Conservation (phyloP, 2,797 vertebrate species). For the Gobio occitaniae region DNA sequence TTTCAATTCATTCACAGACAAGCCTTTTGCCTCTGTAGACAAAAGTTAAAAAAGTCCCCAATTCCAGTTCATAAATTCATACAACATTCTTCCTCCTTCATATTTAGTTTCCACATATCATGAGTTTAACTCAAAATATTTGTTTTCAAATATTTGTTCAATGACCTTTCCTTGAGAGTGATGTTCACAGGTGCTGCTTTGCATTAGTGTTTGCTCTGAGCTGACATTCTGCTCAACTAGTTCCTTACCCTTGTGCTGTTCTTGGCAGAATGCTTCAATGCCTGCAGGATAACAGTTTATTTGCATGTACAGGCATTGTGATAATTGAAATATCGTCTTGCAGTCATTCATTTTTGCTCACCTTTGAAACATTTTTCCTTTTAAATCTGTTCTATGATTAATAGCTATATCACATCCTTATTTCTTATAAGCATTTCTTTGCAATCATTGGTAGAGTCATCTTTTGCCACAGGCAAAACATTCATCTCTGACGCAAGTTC, state of each 20-base stretch:
- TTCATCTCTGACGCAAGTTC: neutral
- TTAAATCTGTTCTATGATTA: neutral
- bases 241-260: neutral
- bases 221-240: neutral
- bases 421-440: neutral
- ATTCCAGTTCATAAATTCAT: neutral
- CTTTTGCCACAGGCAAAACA: neutral
- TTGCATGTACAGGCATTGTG: neutral
- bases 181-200: constrained; percentile 2
- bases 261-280: too few relatives aligned
- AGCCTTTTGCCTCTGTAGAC: neutral
- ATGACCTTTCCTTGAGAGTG: neutral
- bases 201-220: constrained; percentile 6
- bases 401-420: neutral
- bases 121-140: neutral
- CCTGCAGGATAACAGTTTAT: neutral
- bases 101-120: neutral
- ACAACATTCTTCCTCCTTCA: neutral
- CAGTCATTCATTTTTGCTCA: neutral
- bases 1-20: neutral
- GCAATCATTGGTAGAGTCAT: too few relatives aligned
- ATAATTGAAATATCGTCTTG: neutral
- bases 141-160: constrained; percentile 29
- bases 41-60: neutral
- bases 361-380: too few relatives aligned